Conservation (phyloP, 1,140 invertebrate genomes). For the Cydia pomonella region DNA sequence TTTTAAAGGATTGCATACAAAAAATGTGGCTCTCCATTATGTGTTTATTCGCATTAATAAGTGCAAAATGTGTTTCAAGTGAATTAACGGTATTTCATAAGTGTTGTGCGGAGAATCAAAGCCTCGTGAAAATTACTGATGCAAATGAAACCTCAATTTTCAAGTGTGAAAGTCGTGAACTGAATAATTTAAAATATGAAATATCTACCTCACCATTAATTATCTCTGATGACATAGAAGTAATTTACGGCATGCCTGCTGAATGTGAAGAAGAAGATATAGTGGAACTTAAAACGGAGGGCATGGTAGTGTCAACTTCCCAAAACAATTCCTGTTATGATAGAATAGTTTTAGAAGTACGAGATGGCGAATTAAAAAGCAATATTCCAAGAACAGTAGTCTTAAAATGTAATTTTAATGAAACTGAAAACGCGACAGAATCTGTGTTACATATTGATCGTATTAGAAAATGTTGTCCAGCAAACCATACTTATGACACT, state of each 20-base stretch:
- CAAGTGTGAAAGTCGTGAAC: slow-evolving; percentile 53
- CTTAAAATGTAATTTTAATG: slow-evolving; percentile 57
- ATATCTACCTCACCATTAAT: slow-evolving; percentile 53
- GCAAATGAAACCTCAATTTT: slow-evolving; percentile 46
- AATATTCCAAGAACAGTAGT: slow-evolving; percentile 63
- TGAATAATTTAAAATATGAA: slow-evolving; percentile 45
- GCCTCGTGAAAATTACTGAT: slow-evolving; percentile 57
- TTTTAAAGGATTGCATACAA: slow-evolving; percentile 33
- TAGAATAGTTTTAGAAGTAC: slow-evolving; percentile 54
- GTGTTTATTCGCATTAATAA: background rate
- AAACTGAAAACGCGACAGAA: slow-evolving; percentile 38
- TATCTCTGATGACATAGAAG: slow-evolving; percentile 48
- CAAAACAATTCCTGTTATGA: slow-evolving; percentile 59
- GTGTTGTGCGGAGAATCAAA: slow-evolving; percentile 58
- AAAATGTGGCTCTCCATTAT: slow-evolving; percentile 52
- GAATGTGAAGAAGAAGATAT: slow-evolving; percentile 53
- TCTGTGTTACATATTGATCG: slow-evolving; percentile 49
- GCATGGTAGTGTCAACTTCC: slow-evolving; percentile 40
- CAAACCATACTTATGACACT: slow-evolving; percentile 55
- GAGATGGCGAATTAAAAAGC: slow-evolving; percentile 54
- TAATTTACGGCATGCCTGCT: slow-evolving; percentile 54
- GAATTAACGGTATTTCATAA: slow-evolving; percentile 57
- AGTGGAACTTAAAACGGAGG: slow-evolving; percentile 40
- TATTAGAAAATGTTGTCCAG: slow-evolving; percentile 65
- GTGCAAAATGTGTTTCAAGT: slow-evolving; percentile 21